phyloP scores from a whole-genome alignment of 2,113 vertebrate genomes.

The Mus pahari region DNA sequence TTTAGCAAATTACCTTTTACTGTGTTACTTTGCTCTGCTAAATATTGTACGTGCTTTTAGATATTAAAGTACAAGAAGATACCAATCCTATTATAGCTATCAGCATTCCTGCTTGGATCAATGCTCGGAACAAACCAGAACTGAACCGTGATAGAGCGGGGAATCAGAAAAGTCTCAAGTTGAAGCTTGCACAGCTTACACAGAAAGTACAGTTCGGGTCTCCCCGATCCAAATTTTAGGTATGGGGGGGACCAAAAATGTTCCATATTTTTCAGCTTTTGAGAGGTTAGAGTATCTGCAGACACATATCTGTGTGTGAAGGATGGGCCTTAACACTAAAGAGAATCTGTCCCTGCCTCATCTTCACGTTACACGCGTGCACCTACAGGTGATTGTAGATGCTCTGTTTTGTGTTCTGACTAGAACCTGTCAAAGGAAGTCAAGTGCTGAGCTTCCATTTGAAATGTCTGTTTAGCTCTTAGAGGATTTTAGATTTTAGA shows the following conservation, averaged over 20 bases:
- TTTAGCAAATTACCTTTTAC: conserved; percentile 32
- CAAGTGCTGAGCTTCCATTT: neutral
- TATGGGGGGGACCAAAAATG: neutral
- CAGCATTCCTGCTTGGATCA: neutral
- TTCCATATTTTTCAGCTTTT: neutral
- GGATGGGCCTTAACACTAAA: neutral
- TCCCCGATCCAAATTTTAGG: neutral
- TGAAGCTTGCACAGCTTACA: neutral
- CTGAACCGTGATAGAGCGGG: neutral
- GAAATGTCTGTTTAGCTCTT: neutral
- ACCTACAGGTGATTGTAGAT: neutral
- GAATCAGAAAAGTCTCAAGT: neutral
- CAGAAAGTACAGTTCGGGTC: neutral
- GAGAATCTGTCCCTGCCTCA: neutral
- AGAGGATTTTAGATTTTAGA: neutral
- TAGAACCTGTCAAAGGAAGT: neutral
- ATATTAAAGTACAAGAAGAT: conserved; percentile 30
- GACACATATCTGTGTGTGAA: neutral
- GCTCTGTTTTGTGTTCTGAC: neutral
- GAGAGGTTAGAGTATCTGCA: neutral
- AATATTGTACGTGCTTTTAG: neutral
- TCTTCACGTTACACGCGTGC: neutral
- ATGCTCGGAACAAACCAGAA: neutral
- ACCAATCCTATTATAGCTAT: neutral
- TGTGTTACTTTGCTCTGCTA: conserved; percentile 50